A percentile compares a stretch with the other conserved stretches of the same genome.
These are phyloP conservation scores for Styela plicata DNA, from an alignment of 23 tunicate genomes.

Conservation along the genomic window DNA sequence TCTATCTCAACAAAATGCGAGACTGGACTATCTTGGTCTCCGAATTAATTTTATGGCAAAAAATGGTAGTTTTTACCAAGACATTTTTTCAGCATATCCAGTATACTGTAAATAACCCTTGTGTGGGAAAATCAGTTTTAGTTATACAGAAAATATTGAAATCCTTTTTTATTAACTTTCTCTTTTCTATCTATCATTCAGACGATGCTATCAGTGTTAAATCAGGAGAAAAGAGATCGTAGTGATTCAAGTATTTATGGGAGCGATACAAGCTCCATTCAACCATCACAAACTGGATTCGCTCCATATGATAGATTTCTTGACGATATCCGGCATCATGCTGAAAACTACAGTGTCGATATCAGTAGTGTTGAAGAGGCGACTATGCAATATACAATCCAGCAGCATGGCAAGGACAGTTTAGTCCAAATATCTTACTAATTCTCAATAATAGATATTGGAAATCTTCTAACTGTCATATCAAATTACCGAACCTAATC, in stretches of 20 bases:
- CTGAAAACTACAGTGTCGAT: neutral
- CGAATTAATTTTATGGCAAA: too few species aligned
- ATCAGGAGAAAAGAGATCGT: neutral
- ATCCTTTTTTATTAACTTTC: too few species aligned
- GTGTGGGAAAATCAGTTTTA: too few species aligned
- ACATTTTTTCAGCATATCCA: too few species aligned
- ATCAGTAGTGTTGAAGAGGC: neutral
- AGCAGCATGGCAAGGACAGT: neutral
- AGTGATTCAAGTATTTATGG: neutral
- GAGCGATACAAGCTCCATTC: neutral
- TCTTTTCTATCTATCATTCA: too few species aligned
- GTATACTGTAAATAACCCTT: too few species aligned
- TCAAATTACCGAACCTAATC: too few species aligned
- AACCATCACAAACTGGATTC: neutral
- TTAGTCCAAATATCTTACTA: neutral
- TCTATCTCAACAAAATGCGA: too few species aligned
- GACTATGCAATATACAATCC: constrained; percentile 7
- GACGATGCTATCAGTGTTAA: neutral
- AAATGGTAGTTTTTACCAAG: too few species aligned
- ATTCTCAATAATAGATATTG: neutral
- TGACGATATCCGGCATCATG: neutral
- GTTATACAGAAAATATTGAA: too few species aligned
- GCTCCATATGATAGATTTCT: constrained; percentile 1
- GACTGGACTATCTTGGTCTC: too few species aligned
- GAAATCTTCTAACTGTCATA: too few species aligned